A percentile compares a stretch with the other conserved stretches of the same genome.
These are phyloP conservation scores for Platyrinchus mystaceus DNA, from an alignment of 2,797 vertebrate genomes.

Conservation along the genomic window DNA sequence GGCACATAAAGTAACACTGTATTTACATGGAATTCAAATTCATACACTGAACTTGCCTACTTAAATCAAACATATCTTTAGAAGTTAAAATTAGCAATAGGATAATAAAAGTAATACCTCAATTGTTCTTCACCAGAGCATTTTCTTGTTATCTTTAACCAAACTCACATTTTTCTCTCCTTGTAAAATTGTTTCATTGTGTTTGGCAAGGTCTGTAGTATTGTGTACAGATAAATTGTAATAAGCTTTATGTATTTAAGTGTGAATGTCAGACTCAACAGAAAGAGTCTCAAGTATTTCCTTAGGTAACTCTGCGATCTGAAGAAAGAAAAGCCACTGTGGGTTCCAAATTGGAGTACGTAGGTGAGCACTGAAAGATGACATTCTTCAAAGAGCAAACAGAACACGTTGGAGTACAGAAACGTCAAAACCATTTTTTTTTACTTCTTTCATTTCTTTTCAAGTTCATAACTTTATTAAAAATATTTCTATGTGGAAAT, in stretches of 20 bases:
- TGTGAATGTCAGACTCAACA: neutral
- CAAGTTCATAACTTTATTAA: slow-evolving; percentile 4
- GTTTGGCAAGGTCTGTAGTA: neutral
- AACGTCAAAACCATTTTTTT: neutral
- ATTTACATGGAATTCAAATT: neutral
- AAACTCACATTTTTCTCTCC: neutral
- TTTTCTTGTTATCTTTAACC: neutral
- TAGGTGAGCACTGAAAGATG: neutral
- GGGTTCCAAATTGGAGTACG: slow-evolving; percentile 20
- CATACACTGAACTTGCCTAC: neutral
- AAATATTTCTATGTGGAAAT: slow-evolving; percentile 23
- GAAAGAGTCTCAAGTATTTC: neutral
- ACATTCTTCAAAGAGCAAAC: slow-evolving; percentile 41
- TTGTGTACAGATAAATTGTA: neutral
- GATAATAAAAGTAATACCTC: neutral
- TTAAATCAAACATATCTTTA: neutral
- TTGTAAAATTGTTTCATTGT: neutral
- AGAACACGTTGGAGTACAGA: neutral
- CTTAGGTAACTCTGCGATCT: neutral
- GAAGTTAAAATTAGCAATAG: neutral
- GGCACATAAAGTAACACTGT: neutral
- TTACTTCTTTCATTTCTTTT: slow-evolving; percentile 17
- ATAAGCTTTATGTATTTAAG: neutral
- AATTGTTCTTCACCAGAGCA: neutral
- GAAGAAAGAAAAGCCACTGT: slow-evolving; percentile 2